phyloP scores from a whole-genome alignment of 1,140 invertebrate species.

The Colletes gigas region DNA sequence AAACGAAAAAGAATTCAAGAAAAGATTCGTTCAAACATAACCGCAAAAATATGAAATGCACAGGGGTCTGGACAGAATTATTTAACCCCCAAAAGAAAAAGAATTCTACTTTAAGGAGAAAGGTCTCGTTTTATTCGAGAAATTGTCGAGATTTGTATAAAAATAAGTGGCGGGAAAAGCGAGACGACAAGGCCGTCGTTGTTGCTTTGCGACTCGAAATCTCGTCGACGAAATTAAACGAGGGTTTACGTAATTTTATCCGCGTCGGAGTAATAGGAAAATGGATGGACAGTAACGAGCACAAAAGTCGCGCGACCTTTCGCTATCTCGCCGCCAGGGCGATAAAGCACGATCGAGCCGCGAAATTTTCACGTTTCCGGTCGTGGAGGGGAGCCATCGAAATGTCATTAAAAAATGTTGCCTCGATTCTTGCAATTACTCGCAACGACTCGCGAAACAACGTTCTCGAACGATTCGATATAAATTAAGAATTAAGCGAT shows the following conservation, averaged over 20 bases:
- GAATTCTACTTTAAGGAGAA: too few relatives aligned
- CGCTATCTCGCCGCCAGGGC: neutral
- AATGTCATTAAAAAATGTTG: too few relatives aligned
- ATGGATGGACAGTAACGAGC: conserved; percentile 1
- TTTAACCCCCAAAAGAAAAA: too few relatives aligned
- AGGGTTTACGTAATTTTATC: conserved; percentile 1
- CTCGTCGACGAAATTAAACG: neutral
- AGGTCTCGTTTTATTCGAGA: too few relatives aligned
- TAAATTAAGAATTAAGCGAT: conserved; percentile 17
- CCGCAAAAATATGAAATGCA: too few relatives aligned
- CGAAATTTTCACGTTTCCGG: conserved; percentile 14
- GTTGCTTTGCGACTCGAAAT: neutral
- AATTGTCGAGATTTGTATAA: neutral
- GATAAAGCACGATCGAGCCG: neutral
- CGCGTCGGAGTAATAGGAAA: neutral
- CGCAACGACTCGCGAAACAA: too few relatives aligned
- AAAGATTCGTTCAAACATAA: too few relatives aligned
- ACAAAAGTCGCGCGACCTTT: conserved; percentile 15
- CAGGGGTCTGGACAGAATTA: too few relatives aligned
- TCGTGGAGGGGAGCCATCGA: too few relatives aligned
- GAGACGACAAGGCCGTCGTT: neutral
- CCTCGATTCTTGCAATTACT: neutral
- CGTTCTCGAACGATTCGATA: conserved; percentile 20
- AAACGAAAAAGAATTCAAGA: too few relatives aligned
- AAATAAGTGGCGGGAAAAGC: neutral